phyloP scores from a whole-genome alignment of 2,113 vertebrate genomes.

The Hippopotamus amphibius region DNA sequence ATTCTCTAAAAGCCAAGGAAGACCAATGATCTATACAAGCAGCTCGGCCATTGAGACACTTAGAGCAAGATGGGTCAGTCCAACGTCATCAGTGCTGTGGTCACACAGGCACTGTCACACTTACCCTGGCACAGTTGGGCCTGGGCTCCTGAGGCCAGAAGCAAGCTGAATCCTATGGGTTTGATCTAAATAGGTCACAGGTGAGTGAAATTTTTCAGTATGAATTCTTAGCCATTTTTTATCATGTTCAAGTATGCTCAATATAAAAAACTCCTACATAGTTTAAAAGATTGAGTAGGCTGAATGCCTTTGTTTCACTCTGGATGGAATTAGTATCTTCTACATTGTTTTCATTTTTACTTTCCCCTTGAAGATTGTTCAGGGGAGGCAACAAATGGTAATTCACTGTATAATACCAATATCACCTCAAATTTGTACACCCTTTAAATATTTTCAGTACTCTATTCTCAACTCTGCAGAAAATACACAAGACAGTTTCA shows the following conservation, averaged over 20 bases:
- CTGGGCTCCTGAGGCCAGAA: not conserved
- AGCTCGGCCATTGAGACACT: not conserved
- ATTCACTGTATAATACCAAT: not conserved
- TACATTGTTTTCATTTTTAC: not conserved
- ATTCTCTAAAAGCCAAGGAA: not conserved
- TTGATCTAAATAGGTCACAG: not conserved
- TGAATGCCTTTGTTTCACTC: not conserved
- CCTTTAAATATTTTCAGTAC: not conserved
- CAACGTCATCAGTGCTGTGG: not conserved
- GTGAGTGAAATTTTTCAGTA: not conserved
- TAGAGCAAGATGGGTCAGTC: not conserved
- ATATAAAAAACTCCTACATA: not conserved
- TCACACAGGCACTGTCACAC: not conserved
- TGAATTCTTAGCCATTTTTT: constrained; percentile 28
- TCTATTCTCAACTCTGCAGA: constrained; percentile 18
- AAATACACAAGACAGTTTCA: not conserved
- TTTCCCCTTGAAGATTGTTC: not conserved
- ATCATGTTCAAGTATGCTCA: not conserved
- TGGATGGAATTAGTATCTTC: not conserved
- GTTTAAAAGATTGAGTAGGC: not conserved
- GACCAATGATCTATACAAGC: not conserved
- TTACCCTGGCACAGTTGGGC: not conserved
- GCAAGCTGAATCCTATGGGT: not conserved
- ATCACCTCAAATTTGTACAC: not conserved
- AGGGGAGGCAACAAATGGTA: not conserved